These are phyloP conservation scores for Heteromurus nitidus DNA, from an alignment of 2,888 invertebrate species.

Conservation along the genomic window DNA sequence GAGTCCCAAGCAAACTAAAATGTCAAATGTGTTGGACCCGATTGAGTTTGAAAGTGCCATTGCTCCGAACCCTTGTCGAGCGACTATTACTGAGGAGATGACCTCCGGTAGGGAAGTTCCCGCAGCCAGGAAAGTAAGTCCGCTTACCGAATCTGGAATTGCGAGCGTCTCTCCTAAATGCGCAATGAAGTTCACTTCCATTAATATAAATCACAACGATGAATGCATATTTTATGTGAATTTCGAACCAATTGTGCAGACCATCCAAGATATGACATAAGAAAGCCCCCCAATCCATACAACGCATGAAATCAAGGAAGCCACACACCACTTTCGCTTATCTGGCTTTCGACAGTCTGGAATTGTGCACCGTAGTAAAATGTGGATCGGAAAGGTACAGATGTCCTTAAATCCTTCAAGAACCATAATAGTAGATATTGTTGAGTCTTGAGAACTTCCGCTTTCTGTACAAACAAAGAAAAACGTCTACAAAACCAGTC, in stretches of 20 bases:
- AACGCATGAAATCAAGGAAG: slow-evolving; percentile 94
- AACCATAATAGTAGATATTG: slow-evolving; percentile 8
- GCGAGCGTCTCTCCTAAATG: slow-evolving; percentile 89
- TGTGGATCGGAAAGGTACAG: slow-evolving; percentile 81
- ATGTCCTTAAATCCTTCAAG: slow-evolving; percentile 28
- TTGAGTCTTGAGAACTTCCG: slow-evolving; percentile 15
- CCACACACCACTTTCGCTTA: slow-evolving; percentile 89
- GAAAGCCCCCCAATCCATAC: slow-evolving; percentile 94
- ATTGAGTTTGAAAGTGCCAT: slow-evolving; percentile 95
- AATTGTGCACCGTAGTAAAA: slow-evolving; percentile 88
- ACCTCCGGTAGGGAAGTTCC: slow-evolving; percentile 96
- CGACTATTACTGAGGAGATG: slow-evolving; percentile 93
- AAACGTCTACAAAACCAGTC: too few species aligned
- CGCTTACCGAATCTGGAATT: slow-evolving; percentile 96
- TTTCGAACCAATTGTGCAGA: slow-evolving; percentile 87
- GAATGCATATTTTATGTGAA: neutral
- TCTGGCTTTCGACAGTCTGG: slow-evolving; percentile 91
- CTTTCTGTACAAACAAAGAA: slow-evolving; percentile 16
- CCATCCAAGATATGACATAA: slow-evolving; percentile 97
- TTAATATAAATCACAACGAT: neutral
- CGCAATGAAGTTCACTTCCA: too few species aligned
- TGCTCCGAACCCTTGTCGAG: slow-evolving; percentile 92
- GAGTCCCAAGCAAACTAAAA: slow-evolving; percentile 88
- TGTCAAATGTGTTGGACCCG: slow-evolving; percentile 93
- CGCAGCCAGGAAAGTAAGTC: slow-evolving; percentile 93